phyloP scores from a whole-genome alignment of 2,888 invertebrate genomes.

The Torymus tubicola region DNA sequence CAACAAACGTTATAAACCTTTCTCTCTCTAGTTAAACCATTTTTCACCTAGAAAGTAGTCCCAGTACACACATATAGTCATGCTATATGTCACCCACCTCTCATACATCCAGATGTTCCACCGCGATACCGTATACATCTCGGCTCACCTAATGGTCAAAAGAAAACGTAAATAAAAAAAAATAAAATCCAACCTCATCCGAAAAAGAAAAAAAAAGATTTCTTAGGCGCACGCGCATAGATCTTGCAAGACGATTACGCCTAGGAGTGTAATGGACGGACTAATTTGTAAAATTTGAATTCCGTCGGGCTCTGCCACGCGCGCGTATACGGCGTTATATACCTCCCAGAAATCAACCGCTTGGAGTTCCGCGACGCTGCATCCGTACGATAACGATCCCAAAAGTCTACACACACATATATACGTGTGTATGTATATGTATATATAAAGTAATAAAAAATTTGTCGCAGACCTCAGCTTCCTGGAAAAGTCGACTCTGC shows the following conservation, averaged over 20 bases:
- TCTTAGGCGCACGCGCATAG: background rate
- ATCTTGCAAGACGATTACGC: constrained; percentile 54
- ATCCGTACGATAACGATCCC: constrained; percentile 23
- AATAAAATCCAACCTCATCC: no score
- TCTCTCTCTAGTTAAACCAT: no score
- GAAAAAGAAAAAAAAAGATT: no score
- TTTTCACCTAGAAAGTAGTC: no score
- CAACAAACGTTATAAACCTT: no score
- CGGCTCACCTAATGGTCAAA: no score
- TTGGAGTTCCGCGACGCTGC: constrained; percentile 24
- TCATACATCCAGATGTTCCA: no score
- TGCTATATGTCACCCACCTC: no score
- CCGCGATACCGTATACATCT: no score
- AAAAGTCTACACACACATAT: background rate
- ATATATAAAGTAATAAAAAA: constrained; percentile 34
- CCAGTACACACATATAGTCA: no score
- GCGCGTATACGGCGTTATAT: background rate
- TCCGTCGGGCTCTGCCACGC: constrained; percentile 64
- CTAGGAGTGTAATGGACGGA: constrained; percentile 74
- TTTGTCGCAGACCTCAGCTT: constrained; percentile 34
- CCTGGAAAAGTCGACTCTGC: constrained; percentile 41
- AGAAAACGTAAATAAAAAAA: no score
- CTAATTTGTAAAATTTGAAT: constrained; percentile 76
- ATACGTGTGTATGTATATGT: no score
- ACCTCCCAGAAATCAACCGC: constrained; percentile 51